Percentiles rank a stretch among this genome's conserved stretches.
Conservation (phyloP, 2,888 invertebrate genomes). For the Thumatha senex region DNA sequence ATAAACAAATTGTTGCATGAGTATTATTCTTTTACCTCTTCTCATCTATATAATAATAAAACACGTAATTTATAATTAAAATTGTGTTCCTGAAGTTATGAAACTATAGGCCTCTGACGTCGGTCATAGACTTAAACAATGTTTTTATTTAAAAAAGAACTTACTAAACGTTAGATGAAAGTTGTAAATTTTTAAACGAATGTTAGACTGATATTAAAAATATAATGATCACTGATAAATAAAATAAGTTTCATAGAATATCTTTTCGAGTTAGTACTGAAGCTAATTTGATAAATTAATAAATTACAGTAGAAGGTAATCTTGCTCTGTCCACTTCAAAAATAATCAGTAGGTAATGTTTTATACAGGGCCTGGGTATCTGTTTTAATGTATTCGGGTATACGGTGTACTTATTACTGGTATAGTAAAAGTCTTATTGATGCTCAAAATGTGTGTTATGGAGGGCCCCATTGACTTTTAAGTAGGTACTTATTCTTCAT, state of each 20-base stretch:
- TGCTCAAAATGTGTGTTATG: conserved; percentile 49
- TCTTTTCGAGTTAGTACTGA: conserved; percentile 54
- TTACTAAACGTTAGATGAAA: conserved; percentile 46
- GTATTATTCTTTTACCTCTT: no score
- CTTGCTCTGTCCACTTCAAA: conserved; percentile 72
- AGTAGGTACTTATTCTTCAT: neutral
- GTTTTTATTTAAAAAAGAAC: conserved; percentile 49
- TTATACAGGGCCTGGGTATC: conserved; percentile 66
- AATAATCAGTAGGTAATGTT: conserved; percentile 55
- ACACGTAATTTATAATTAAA: conserved; percentile 2
- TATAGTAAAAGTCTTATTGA: conserved; percentile 51
- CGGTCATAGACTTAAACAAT: conserved; percentile 64
- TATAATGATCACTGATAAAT: conserved; percentile 69
- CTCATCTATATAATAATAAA: conserved; percentile 4
- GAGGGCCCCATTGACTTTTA: conserved; percentile 20
- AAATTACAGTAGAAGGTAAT: conserved; percentile 43
- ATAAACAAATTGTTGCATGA: no score
- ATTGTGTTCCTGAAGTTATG: conserved; percentile 34
- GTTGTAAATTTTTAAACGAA: conserved; percentile 78
- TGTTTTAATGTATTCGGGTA: conserved; percentile 43
- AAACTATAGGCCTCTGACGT: conserved; percentile 33
- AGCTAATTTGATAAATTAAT: conserved; percentile 52
- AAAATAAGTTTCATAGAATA: conserved; percentile 69
- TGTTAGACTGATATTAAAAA: conserved; percentile 82
- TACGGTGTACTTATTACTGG: conserved; percentile 43